Conservation (phyloP, 2,888 invertebrate species). For the Megalurothrips usitatus region DNA sequence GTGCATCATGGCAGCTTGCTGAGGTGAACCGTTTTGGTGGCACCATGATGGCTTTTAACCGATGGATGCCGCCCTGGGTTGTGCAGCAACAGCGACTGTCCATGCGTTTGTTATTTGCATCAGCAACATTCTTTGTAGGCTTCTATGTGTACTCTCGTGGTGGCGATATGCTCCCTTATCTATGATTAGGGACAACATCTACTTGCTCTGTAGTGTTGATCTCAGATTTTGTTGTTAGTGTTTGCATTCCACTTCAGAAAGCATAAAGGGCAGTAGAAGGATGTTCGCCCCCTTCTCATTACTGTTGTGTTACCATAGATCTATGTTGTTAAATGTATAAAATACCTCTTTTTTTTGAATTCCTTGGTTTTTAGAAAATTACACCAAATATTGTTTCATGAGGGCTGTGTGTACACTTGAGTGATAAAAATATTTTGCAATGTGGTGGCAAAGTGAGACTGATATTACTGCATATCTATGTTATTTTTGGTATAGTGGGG, state of each 20-base stretch:
- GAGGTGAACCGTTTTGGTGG: not conserved
- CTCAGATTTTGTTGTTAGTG: not conserved
- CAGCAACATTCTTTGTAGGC: conserved; percentile 10
- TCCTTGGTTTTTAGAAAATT: not conserved
- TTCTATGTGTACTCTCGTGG: conserved; percentile 8
- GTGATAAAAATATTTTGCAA: conserved; percentile 6
- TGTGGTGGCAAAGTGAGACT: conserved; percentile 22
- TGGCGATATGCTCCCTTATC: conserved; percentile 4
- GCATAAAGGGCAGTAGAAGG: not conserved
- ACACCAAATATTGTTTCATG: conserved; percentile 1
- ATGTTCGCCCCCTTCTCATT: not conserved
- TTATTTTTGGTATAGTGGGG: not conserved
- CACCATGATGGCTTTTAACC: not conserved
- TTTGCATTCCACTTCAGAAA: conserved; percentile 10
- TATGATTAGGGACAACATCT: not conserved
- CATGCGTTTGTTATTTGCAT: conserved; percentile 3
- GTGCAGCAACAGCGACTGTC: conserved; percentile 1
- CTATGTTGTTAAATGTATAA: not conserved
- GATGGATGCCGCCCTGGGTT: conserved; percentile 14
- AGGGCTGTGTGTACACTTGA: conserved; percentile 8
- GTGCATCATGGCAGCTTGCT: not conserved
- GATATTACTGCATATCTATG: conserved; percentile 7
- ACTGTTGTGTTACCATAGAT: not conserved
- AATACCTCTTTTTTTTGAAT: not conserved
- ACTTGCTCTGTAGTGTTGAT: not conserved